phyloP scores from a whole-genome alignment of 2,797 vertebrate genomes.

The Hozukius guyotensis region DNA sequence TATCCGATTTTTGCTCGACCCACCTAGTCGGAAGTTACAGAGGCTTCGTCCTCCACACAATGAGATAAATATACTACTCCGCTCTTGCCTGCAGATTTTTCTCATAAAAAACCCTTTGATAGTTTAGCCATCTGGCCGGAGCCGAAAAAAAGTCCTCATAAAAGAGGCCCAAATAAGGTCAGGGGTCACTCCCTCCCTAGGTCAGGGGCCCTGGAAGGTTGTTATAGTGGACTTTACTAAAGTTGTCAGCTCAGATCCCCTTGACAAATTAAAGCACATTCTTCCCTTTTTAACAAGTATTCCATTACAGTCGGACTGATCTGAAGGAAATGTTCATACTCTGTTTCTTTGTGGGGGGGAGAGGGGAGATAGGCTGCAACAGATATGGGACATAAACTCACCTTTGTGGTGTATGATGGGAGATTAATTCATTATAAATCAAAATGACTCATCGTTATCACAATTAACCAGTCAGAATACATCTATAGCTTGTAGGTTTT shows the following conservation, averaged over 20 bases:
- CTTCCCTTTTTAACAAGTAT: slow-evolving; percentile 87
- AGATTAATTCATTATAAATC: neutral
- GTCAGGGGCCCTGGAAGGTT: slow-evolving; percentile 93
- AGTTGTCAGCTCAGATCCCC: slow-evolving; percentile 92
- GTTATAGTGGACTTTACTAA: slow-evolving; percentile 93
- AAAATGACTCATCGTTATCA: neutral
- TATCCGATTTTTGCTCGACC: slow-evolving; percentile 23
- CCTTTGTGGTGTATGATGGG: neutral
- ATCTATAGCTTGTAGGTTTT: neutral
- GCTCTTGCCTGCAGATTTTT: slow-evolving; percentile 92
- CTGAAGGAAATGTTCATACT: slow-evolving; percentile 75
- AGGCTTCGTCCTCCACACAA: slow-evolving; percentile 69
- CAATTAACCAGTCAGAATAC: neutral
- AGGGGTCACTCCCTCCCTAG: slow-evolving; percentile 93
- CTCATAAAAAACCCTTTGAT: slow-evolving; percentile 98
- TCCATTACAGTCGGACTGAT: slow-evolving; percentile 87
- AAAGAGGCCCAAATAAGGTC: slow-evolving; percentile 96
- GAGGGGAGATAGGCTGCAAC: neutral
- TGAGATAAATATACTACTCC: slow-evolving; percentile 81
- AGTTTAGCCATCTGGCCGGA: slow-evolving; percentile 98
- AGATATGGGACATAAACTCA: slow-evolving; percentile 18
- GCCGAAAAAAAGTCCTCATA: slow-evolving; percentile 90
- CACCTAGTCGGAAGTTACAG: slow-evolving; percentile 54
- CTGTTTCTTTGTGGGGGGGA: neutral
- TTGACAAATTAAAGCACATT: slow-evolving; percentile 97